A percentile compares a stretch with the other conserved stretches of the same genome.
phyloP scores from a whole-genome alignment of 2,797 vertebrate species.

The Perodicticus potto region DNA sequence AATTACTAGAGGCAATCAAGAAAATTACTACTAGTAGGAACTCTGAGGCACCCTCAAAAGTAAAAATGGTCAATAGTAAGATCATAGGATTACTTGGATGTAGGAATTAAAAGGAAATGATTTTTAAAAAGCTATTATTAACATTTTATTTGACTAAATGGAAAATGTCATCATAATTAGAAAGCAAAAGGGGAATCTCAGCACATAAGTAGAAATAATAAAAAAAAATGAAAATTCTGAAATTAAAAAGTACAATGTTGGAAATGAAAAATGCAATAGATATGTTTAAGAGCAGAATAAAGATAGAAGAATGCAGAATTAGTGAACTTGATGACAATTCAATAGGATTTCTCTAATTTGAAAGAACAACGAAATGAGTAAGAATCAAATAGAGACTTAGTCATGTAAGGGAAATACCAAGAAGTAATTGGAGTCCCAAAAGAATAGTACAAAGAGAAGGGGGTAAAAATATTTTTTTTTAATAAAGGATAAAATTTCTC shows the following conservation, averaged over 20 bases:
- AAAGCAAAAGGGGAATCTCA: neutral
- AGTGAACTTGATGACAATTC: neutral
- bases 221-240: neutral
- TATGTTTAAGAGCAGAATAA: neutral
- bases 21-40: neutral
- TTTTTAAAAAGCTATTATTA: neutral
- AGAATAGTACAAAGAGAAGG: neutral
- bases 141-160: slow-evolving; percentile 38
- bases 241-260: neutral
- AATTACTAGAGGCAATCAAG: neutral
- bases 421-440: neutral
- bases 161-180: neutral
- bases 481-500: neutral
- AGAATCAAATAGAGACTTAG: neutral
- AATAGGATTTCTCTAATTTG: neutral
- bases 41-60: neutral
- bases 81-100: neutral
- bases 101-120: neutral
- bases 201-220: neutral
- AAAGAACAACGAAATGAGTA: neutral
- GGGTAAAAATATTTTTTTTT: neutral
- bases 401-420: neutral
- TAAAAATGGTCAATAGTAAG: neutral
- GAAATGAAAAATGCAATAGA: neutral
- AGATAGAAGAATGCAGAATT: neutral